Percentiles rank a stretch among this genome's conserved stretches.
These are phyloP conservation scores for Plebejus argus DNA, from an alignment of 2,888 invertebrate species.

Conservation along the genomic window DNA sequence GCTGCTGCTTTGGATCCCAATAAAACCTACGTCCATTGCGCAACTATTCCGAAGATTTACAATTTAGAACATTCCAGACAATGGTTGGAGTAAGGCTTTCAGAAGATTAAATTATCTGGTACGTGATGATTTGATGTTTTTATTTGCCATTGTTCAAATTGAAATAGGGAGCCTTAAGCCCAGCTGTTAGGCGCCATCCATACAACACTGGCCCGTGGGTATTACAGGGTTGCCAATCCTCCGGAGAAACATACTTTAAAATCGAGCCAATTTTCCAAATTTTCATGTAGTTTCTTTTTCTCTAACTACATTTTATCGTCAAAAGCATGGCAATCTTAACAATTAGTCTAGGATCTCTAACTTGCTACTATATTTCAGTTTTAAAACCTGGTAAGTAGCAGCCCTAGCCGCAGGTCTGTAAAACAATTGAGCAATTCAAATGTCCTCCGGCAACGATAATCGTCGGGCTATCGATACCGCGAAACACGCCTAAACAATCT, in stretches of 20 bases:
- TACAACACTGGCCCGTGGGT: conserved; percentile 15
- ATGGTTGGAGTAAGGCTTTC: conserved; percentile 3
- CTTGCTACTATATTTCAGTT: background rate
- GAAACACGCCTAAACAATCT: conserved; percentile 18
- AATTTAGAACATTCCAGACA: conserved; percentile 27
- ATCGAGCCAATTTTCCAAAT: background rate
- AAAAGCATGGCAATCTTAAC: background rate
- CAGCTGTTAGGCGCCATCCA: conserved; percentile 23
- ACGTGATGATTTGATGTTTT: conserved; percentile 27
- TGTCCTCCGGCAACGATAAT: conserved; percentile 24
- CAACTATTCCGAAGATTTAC: conserved; percentile 23
- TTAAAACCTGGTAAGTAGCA: background rate
- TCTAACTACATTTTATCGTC: background rate
- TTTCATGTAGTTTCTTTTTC: background rate
- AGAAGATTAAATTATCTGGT: conserved; percentile 23
- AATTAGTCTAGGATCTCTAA: background rate
- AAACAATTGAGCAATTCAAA: conserved; percentile 31
- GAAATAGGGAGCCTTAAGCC: conserved; percentile 17
- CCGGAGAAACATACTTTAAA: background rate
- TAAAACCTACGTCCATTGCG: background rate
- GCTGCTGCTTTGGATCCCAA: background rate
- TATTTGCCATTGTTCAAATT: conserved; percentile 28
- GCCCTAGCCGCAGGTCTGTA: conserved; percentile 10
- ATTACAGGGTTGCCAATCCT: background rate
- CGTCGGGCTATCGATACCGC: conserved; percentile 24